Base-by-base conservation (phyloP, 2,888 invertebrate species). In the Drosophila prostipennis region DNA sequence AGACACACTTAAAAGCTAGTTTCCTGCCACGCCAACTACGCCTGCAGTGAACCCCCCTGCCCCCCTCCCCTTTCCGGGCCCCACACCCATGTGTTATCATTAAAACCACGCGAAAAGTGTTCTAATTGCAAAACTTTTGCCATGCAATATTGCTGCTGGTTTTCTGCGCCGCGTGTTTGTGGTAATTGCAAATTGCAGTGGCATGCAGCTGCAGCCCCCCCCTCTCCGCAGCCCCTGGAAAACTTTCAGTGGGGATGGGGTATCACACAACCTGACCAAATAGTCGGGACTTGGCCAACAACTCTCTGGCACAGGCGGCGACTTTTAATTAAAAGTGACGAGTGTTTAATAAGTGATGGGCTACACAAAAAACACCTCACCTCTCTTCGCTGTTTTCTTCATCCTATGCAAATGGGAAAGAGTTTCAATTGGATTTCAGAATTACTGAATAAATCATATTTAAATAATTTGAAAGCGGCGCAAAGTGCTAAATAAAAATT, bases 311-410 rank as follows among this genome's bases (percentile, higher is more conserved):
- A 40, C 63, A 40, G 68, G 68, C 70, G 64, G 68, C 74, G 69
- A 69, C 86, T 76, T 82, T 86, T 88, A 83, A 88, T 83, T 88
- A 83, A 86, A 88, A 86, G 88, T 83, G 88, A 83, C 88, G 88
- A 83, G 83, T 88, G 73, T 86, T 87, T 88, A 83, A 86, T 88
- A 82, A 86, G 83, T 86, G 78, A 68, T 72, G 64, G 63, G 56
- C 55, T 39, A 72, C 49, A 65, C 64, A 43, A 59, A 43, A 58
- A 61, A 57, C 54, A 72, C 70, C 55, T 37, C 67, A 65, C 57
- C 40, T 43, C 26, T 10, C n/a, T 14, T 8, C 19, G 14, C 3
- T 39, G 5, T 42, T 26, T 6, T 37, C 61, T 23, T 1, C 6
- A 26, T 26, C 5, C 13, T 6, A 45, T 43, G 49, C 43, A 42